These are phyloP conservation scores for Apistogramma diplotaenia DNA, from an alignment of 2,113 vertebrate genomes.

Conservation along the genomic window DNA sequence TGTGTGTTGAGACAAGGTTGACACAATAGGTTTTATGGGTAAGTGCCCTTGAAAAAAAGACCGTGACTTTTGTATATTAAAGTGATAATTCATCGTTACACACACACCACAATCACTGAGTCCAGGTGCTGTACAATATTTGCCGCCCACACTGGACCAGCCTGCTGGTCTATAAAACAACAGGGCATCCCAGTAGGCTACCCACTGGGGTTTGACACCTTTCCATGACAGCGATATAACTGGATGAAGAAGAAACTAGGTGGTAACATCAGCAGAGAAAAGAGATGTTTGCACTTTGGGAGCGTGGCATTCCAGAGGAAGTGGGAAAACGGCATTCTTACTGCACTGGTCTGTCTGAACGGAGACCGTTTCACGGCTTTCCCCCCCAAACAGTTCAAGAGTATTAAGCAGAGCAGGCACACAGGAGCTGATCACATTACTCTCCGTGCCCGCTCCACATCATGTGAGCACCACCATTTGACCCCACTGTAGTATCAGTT, in stretches of 20 bases:
- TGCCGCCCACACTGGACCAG: conserved; percentile 3
- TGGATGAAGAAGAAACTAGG: conserved; percentile 12
- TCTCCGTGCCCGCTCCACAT: conserved; percentile 24
- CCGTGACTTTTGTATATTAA: not conserved
- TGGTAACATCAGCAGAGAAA: not conserved
- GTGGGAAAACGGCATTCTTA: conserved; percentile 14
- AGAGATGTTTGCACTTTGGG: not conserved
- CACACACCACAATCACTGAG: not conserved
- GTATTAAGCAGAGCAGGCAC: conserved; percentile 26
- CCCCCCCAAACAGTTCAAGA: not conserved
- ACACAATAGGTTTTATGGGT: not conserved
- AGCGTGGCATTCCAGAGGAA: not conserved
- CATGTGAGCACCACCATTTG: conserved; percentile 56
- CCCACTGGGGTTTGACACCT: conserved; percentile 9
- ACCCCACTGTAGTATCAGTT: conserved; percentile 62
- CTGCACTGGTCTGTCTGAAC: conserved; percentile 2
- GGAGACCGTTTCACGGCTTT: conserved; percentile 36
- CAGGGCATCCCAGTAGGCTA: conserved; percentile 13
- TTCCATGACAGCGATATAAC: conserved; percentile 12
- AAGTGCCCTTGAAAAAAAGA: conserved; percentile 10
- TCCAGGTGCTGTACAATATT: not conserved
- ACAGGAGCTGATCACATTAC: conserved; percentile 67
- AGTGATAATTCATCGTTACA: not conserved
- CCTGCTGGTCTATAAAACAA: conserved; percentile 3
- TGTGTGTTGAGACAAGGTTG: not conserved